These are phyloP conservation scores for Brachyptera risi DNA, from an alignment of 2,888 invertebrate genomes.

Conservation along the genomic window DNA sequence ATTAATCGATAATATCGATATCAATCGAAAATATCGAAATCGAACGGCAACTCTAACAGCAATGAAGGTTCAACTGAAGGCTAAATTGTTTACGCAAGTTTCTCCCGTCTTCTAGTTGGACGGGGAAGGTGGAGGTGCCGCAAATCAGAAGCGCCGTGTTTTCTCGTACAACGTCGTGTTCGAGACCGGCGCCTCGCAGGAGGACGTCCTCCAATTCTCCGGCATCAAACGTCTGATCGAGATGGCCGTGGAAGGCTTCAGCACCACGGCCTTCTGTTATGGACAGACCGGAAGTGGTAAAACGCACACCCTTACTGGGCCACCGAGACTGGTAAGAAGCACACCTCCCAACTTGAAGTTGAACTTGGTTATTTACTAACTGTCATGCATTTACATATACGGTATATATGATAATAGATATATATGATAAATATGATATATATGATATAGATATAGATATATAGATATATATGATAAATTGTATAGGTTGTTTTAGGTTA, in stretches of 20 bases:
- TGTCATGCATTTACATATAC: too few relatives aligned
- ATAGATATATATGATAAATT: too few relatives aligned
- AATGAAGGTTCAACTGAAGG: too few relatives aligned
- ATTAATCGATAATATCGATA: too few relatives aligned
- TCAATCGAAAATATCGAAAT: too few relatives aligned
- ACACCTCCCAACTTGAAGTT: too few relatives aligned
- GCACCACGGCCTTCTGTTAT: slow-evolving; percentile 92
- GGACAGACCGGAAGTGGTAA: slow-evolving; percentile 97
- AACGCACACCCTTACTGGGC: slow-evolving; percentile 92
- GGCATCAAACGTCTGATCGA: slow-evolving; percentile 87
- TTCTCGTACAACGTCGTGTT: slow-evolving; percentile 95
- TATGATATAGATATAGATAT: too few relatives aligned
- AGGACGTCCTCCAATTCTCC: slow-evolving; percentile 84
- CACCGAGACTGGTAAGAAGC: slow-evolving; percentile 69
- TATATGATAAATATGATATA: too few relatives aligned
- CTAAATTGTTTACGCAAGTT: background rate
- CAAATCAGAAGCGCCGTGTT: slow-evolving; percentile 70
- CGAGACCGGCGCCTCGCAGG: slow-evolving; percentile 81
- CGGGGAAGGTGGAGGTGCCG: slow-evolving; percentile 35
- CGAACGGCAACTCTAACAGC: too few relatives aligned
- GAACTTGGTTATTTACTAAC: too few relatives aligned
- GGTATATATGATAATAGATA: too few relatives aligned
- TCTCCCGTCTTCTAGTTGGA: slow-evolving; percentile 30
- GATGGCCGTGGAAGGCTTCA: slow-evolving; percentile 92
- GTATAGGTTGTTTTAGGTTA: too few relatives aligned